Percentiles rank a stretch among this genome's conserved stretches.
These are phyloP conservation scores for Pegoplata infirma DNA, from an alignment of 2,888 invertebrate genomes.

Conservation along the genomic window DNA sequence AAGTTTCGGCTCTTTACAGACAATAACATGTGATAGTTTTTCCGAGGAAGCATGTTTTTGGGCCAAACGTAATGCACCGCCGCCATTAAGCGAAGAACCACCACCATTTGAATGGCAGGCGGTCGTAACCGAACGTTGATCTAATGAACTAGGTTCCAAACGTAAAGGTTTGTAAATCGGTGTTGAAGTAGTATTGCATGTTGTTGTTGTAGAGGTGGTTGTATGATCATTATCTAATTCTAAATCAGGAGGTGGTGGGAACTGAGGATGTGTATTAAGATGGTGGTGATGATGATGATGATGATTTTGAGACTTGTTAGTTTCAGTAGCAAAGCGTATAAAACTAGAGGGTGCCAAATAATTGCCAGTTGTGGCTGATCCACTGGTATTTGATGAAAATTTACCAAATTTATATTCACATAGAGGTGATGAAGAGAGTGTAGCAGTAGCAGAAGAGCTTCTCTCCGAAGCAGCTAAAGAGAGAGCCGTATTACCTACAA, in stretches of 20 bases:
- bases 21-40: constrained; percentile 60
- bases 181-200: no score
- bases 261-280: constrained; percentile 69
- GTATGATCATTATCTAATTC: constrained; percentile 60
- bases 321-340: constrained; percentile 71
- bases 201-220: constrained; percentile 29
- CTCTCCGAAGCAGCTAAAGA: constrained; percentile 54
- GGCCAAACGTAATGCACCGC: constrained; percentile 44
- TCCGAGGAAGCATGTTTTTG: constrained; percentile 68
- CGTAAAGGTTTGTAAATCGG: constrained; percentile 68
- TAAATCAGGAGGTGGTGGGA: constrained; percentile 71
- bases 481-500: constrained; percentile 64
- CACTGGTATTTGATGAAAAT: constrained; percentile 63
- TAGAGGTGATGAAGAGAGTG: constrained; percentile 67
- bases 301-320: constrained; percentile 53
- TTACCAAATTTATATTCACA: constrained; percentile 74
- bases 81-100: no score
- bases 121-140: constrained; percentile 43
- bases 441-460: constrained; percentile 22
- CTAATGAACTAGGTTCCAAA: constrained; percentile 71
- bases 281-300: constrained; percentile 34
- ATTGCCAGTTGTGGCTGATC: constrained; percentile 48
- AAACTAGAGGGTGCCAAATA: constrained; percentile 72
- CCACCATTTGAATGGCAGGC: neutral
- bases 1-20: constrained; percentile 71